Percentiles rank a stretch among this genome's conserved stretches.
phyloP scores from a whole-genome alignment of 2,797 vertebrate genomes.

The Sylvia borin region DNA sequence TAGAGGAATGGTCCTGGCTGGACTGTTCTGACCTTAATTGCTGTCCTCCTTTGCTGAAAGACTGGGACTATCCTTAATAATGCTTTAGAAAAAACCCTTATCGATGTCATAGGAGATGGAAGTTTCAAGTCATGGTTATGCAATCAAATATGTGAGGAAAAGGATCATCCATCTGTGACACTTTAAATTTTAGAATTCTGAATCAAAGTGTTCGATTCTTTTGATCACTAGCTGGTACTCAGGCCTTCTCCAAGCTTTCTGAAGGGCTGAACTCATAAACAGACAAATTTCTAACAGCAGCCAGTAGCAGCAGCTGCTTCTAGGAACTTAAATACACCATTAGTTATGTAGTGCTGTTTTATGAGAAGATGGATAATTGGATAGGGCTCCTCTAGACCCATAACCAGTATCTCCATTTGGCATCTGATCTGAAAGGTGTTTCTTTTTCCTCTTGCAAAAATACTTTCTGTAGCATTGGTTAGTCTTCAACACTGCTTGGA shows the following conservation, averaged over 20 bases:
- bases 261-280: background rate
- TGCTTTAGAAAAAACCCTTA: background rate
- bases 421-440: background rate
- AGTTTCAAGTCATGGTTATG: background rate
- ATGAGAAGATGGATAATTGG: background rate
- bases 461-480: background rate
- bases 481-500: background rate
- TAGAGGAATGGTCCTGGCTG: background rate
- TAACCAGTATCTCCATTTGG: background rate
- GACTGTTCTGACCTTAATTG: background rate
- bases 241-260: background rate
- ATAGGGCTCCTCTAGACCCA: background rate
- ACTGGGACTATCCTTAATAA: background rate
- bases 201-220: background rate
- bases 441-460: background rate
- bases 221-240: background rate
- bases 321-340: background rate
- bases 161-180: background rate
- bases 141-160: background rate
- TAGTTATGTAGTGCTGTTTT: background rate
- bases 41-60: background rate
- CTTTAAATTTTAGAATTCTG: background rate
- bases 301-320: background rate
- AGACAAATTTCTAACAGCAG: background rate
- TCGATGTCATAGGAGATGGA: conserved; percentile 3